Evolutionary conservation across 2,888 invertebrate species (phyloP).

Genomic region (Eristalis pertinax): DNA sequence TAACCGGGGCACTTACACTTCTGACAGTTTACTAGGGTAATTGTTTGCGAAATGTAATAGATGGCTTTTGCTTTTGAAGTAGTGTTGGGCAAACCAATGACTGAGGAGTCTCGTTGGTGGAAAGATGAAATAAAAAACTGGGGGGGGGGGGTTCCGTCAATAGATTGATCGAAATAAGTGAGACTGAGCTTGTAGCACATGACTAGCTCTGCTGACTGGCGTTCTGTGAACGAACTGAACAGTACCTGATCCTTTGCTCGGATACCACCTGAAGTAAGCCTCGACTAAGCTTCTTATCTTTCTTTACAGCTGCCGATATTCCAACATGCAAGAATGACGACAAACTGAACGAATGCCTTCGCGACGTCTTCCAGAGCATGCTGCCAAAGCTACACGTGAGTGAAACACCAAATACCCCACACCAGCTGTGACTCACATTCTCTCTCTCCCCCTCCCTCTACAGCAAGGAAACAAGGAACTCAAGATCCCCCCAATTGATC

Average conservation of each 20-base stretch:
- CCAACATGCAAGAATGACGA: constrained; percentile 83
- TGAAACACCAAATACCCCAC: background rate
- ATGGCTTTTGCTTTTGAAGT: background rate
- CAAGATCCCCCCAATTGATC: constrained; percentile 80
- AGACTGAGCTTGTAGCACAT: too few relatives aligned
- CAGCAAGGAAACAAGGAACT: constrained; percentile 79
- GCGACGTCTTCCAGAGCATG: constrained; percentile 83
- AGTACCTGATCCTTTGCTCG: too few relatives aligned
- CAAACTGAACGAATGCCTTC: constrained; percentile 84
- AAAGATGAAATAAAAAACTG: background rate
- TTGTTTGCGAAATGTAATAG: background rate
- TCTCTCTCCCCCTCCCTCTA: background rate
- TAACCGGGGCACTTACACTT: background rate
- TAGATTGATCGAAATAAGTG: too few relatives aligned
- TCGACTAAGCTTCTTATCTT: background rate
- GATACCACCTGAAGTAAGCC: background rate
- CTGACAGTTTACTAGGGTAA: background rate
- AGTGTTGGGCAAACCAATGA: too few relatives aligned
- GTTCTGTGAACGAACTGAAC: too few relatives aligned
- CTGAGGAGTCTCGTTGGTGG: too few relatives aligned
- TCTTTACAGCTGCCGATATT: constrained; percentile 82
- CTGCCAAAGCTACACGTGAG: constrained; percentile 78
- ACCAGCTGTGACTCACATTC: background rate
- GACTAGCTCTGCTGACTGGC: too few relatives aligned
- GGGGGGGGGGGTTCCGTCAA: too few relatives aligned